Evolutionary conservation across 2,797 vertebrate species (phyloP), one percentile per base, ranked within the genome.

Genomic region (Myotis findleyi): DNA sequence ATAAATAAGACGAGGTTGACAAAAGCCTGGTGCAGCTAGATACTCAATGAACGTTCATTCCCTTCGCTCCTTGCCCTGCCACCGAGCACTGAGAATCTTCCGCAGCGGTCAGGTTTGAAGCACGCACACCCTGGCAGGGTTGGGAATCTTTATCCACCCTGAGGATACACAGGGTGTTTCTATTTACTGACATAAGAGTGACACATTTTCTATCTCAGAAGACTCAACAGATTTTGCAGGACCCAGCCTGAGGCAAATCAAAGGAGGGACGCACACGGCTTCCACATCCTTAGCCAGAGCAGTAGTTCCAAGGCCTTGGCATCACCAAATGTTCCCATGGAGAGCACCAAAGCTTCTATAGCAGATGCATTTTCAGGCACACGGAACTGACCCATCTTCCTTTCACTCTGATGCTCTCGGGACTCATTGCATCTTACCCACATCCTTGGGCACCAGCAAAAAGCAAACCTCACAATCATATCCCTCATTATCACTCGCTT

Each of bases 241-340:
- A 66, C 7, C 23, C 25, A 88, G 2, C 82, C 18, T 3, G 57
- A 81, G 13, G 38, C 47, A 84, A 38, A 33, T 20, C 5, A 64
- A 84, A 49, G 6, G 16, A 8, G n/a, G 21, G 59, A 76, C 1
- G 6, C 49, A 27, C 14, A 25, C 36, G 1, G 4, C 8, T 12
- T 80, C 47, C n/a, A 7, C 1, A 13, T 21, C 2, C 66, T 81
- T n/a, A 0, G 33, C 66, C 4, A 13, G 33, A 87, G 47, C 4
- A 64, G 51, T 33, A 59, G 21, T 33, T 30, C 8, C 51, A 14
- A 55, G 30, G 11, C 5, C 72, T 36, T 13, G 1, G 3, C 30
- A 47, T n/a, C 16, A 3, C 55, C 71, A 41, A 0, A 1, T 6
- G 17, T 3, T 41, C 30, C 13, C 47, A 18, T 0, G 21, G 11